Percentiles rank a stretch among this genome's conserved stretches.
Conservation (phyloP, 92 coral and sea anemone genomes). For the Heliopora coerulea region DNA sequence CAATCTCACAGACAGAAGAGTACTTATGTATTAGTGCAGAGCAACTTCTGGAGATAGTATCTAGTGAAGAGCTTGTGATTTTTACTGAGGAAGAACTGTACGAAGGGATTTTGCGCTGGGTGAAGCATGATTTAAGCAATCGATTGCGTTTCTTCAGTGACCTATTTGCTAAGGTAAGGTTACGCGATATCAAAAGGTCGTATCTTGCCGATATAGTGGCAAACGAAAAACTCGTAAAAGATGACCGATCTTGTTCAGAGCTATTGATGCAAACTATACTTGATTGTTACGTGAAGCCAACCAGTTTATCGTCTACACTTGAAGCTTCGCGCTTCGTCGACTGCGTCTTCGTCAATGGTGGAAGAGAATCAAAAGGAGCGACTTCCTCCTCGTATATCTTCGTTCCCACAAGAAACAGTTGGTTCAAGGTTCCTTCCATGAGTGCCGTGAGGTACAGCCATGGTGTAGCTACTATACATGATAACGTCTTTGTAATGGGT, state of each 20-base stretch:
- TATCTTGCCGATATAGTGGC: conserved; percentile 77
- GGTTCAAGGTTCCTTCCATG: conserved; percentile 97
- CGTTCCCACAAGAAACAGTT: conserved; percentile 75
- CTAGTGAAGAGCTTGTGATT: conserved; percentile 70
- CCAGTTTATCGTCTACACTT: conserved; percentile 19
- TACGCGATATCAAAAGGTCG: conserved; percentile 72
- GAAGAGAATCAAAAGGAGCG: conserved; percentile 86
- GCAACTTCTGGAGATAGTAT: conserved; percentile 66
- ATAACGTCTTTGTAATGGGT: conserved; percentile 76
- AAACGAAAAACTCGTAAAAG: conserved; percentile 65
- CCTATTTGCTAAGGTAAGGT: conserved; percentile 68
- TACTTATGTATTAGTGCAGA: conserved; percentile 58
- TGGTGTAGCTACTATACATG: conserved; percentile 66
- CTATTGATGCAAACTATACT: conserved; percentile 75
- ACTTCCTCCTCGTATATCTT: conserved; percentile 92
- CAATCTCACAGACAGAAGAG: conserved; percentile 82
- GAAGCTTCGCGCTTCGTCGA: conserved; percentile 52
- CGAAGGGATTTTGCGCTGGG: conserved; percentile 86
- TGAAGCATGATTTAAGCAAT: conserved; percentile 63
- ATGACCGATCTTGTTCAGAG: conserved; percentile 63
- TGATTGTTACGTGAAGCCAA: conserved; percentile 65
- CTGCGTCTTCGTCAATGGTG: conserved; percentile 93
- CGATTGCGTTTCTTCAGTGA: conserved; percentile 56
- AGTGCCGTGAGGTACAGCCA: conserved; percentile 92
- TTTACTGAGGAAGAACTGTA: conserved; percentile 82